phyloP scores from a whole-genome alignment of 2,113 vertebrate genomes.

The Callorhinus ursinus region DNA sequence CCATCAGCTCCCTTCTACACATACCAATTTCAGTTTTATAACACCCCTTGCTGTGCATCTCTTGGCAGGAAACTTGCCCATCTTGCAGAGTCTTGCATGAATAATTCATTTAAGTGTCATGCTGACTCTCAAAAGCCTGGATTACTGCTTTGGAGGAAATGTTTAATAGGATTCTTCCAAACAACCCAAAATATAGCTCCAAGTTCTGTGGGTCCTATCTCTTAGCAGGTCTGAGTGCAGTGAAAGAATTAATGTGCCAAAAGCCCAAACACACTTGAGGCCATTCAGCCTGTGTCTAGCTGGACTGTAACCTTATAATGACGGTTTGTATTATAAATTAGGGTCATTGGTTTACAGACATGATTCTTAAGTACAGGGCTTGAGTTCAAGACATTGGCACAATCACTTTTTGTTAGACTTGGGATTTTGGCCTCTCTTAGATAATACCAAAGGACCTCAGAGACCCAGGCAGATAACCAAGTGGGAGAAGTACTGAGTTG shows the following conservation, averaged over 20 bases:
- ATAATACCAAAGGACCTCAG: not conserved
- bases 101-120: conserved; percentile 87
- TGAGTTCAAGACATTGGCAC: not conserved
- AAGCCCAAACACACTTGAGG: conserved; percentile 52
- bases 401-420: conserved; percentile 15
- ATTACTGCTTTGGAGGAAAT: conserved; percentile 81
- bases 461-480: not conserved
- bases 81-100: conserved; percentile 84
- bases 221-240: conserved; percentile 61
- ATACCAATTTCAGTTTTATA: conserved; percentile 84
- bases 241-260: conserved; percentile 67
- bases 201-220: conserved; percentile 53
- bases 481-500: not conserved
- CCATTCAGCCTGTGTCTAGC: conserved; percentile 40
- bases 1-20: conserved; percentile 76
- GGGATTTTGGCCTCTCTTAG: not conserved
- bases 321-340: conserved; percentile 58
- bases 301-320: not conserved
- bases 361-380: not conserved
- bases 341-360: conserved; percentile 7
- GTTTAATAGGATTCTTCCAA: conserved; percentile 85
- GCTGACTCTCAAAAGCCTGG: conserved; percentile 84
- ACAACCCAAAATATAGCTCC: conserved; percentile 71
- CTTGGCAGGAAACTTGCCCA: conserved; percentile 86
- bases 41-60: conserved; percentile 83